A percentile compares a stretch with the other conserved stretches of the same genome.
These are phyloP conservation scores for Nymphalis polychloros DNA, from an alignment of 2,888 invertebrate genomes.

Conservation along the genomic window DNA sequence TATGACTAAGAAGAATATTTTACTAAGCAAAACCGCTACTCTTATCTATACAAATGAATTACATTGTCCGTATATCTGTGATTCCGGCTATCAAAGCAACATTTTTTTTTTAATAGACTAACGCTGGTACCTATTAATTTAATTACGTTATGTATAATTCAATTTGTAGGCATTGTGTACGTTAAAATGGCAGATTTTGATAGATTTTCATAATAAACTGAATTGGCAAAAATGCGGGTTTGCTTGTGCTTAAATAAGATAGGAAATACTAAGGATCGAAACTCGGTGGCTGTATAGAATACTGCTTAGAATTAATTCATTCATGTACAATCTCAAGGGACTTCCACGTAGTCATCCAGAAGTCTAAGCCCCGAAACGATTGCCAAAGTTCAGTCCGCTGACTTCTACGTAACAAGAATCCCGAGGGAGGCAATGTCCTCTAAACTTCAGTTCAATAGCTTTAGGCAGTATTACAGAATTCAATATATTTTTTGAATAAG, in stretches of 20 bases:
- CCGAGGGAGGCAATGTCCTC: slow-evolving; percentile 7
- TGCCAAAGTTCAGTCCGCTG: slow-evolving; percentile 11
- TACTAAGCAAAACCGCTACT: too few relatives aligned
- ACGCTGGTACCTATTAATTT: too few relatives aligned
- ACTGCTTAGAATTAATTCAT: slow-evolving; percentile 9
- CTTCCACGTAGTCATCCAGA: slow-evolving; percentile 11
- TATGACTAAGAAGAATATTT: too few relatives aligned
- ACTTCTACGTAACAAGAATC: slow-evolving; percentile 8
- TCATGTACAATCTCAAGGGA: slow-evolving; percentile 1
- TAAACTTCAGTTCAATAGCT: slow-evolving; percentile 7
- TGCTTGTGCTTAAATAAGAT: not conserved
- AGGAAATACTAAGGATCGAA: not conserved
- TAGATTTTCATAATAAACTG: too few relatives aligned
- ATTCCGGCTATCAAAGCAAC: too few relatives aligned
- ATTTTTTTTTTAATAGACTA: too few relatives aligned
- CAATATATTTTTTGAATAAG: slow-evolving; percentile 2
- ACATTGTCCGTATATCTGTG: too few relatives aligned
- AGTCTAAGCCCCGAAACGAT: slow-evolving; percentile 11
- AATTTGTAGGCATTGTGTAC: too few relatives aligned
- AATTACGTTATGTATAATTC: too few relatives aligned
- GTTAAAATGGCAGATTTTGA: too few relatives aligned
- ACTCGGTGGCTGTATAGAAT: not conserved
- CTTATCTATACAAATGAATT: too few relatives aligned
- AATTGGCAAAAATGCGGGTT: too few relatives aligned
- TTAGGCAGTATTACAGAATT: slow-evolving; percentile 4